Conservation (phyloP, 1,140 invertebrate species). For the Thaumetopoea pityocampa region DNA sequence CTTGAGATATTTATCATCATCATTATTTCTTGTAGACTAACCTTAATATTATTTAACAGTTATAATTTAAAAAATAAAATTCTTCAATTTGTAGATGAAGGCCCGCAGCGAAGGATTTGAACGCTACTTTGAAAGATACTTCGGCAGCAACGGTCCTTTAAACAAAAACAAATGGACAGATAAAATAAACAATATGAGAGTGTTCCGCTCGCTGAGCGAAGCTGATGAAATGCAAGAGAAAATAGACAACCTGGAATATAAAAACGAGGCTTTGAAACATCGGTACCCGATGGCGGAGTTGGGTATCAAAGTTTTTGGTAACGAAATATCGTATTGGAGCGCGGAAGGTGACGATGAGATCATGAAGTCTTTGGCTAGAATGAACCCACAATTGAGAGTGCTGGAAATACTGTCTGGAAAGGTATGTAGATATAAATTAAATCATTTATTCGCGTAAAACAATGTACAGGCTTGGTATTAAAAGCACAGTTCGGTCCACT, state of each 20-base stretch:
- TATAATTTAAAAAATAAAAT: no score
- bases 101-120: slow-evolving; percentile 91
- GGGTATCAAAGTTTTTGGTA: slow-evolving; percentile 80
- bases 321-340: slow-evolving; percentile 84
- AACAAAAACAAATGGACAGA: slow-evolving; percentile 79
- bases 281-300: slow-evolving; percentile 56
- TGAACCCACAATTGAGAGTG: slow-evolving; percentile 83
- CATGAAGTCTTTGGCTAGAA: slow-evolving; percentile 73
- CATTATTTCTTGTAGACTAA: no score
- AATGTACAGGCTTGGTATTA: no score
- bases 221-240: slow-evolving; percentile 73
- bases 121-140: slow-evolving; percentile 86
- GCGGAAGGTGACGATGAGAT: slow-evolving; percentile 83
- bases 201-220: slow-evolving; percentile 73
- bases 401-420: slow-evolving; percentile 84
- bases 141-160: slow-evolving; percentile 84
- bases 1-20: no score
- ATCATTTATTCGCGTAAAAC: no score
- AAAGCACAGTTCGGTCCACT: no score
- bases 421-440: slow-evolving; percentile 43
- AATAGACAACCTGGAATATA: slow-evolving; percentile 78
- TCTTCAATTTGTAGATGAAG: slow-evolving; percentile 76
- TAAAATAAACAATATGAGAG: slow-evolving; percentile 75
- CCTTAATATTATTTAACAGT: no score
- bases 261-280: slow-evolving; percentile 75